A percentile compares a stretch with the other conserved stretches of the same genome.
Evolutionary conservation across 2,888 invertebrate genomes (phyloP).

Genomic region (Meloe dianella): DNA sequence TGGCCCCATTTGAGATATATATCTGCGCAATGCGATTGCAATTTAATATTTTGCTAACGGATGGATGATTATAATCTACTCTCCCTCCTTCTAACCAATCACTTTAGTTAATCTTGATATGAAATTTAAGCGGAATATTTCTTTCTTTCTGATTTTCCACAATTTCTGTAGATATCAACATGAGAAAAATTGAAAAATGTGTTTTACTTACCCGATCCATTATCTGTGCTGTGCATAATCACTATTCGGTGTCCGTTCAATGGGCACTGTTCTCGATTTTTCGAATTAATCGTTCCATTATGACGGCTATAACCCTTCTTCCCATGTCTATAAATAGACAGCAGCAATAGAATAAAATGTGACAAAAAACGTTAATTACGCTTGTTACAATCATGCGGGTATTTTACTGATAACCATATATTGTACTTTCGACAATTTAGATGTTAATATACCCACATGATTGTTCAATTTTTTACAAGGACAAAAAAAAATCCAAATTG

Average conservation of each 20-base stretch:
- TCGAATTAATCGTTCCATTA: slow-evolving; percentile 50
- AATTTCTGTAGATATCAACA: neutral
- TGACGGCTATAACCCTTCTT: slow-evolving; percentile 14
- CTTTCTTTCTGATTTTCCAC: neutral
- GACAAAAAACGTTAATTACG: slow-evolving; percentile 15
- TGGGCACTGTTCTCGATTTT: slow-evolving; percentile 41
- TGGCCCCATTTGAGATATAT: slow-evolving; percentile 24
- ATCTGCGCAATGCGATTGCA: slow-evolving; percentile 27
- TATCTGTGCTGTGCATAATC: slow-evolving; percentile 61
- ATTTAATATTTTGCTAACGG: slow-evolving; percentile 21
- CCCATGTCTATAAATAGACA: slow-evolving; percentile 32
- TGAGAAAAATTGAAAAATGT: neutral
- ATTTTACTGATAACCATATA: slow-evolving; percentile 34
- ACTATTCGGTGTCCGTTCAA: slow-evolving; percentile 41
- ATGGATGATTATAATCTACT: slow-evolving; percentile 35
- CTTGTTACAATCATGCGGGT: slow-evolving; percentile 33
- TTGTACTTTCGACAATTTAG: neutral
- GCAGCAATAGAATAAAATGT: slow-evolving; percentile 24
- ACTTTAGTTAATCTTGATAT: neutral
- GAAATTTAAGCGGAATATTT: neutral
- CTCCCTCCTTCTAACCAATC: slow-evolving; percentile 12
- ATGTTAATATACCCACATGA: slow-evolving; percentile 11
- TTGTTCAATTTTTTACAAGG: neutral
- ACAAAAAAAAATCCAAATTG: neutral
- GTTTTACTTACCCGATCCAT: slow-evolving; percentile 58